Base-by-base conservation (phyloP, 2,113 vertebrate genomes). In the rabbit (Oryctolagus cuniculus) region DNA sequence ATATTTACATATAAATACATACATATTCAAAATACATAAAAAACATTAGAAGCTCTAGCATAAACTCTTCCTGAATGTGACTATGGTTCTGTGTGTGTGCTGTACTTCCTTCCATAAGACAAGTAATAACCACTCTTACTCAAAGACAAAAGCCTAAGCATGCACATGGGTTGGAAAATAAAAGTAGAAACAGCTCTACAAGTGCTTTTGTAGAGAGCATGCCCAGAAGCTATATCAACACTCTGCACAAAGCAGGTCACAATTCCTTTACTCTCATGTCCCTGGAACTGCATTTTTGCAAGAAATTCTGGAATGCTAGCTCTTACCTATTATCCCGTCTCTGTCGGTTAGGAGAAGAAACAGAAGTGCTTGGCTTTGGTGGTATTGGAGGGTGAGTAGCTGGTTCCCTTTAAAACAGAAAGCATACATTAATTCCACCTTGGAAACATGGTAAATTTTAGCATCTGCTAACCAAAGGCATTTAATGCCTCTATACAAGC, bases 391-490 rank as follows among this genome's bases (percentile, higher is more conserved):
- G 97, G 34, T 96, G 86, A 91, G 83, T n/a, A 78, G 49, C 19
- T 78, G 80, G 79, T 63, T 91, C 95, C 91, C 97, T 97, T 94
- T 81, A 83, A 95, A 95, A 95, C 63, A 97, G 61, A 96, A 92
- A 89, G 84, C 7, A 89, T n/a, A 24, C 86, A 61, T 79, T 94
- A 51, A 87, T 80, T 94, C 95, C 51, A 87, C 64, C 82, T 81
- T 91, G 86, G 82, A 85, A 94, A 84, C 21, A 34, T 16, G 36
- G 63, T 31, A 7, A 67, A 78, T 82, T 63, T 79, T 75, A 91
- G 55, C 73, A 92, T 77, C 25, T 89, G 77, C 73, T 67, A 91
- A 77, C 31, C 15, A 36, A 85, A 70, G 29, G 10, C 8, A 38
- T 81, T 82, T 85, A 69, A 58, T 72, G 10, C 16, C 38, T 89